Evolutionary conservation across 2,888 invertebrate species (phyloP).

Genomic region (Cheilosia pagana): DNA sequence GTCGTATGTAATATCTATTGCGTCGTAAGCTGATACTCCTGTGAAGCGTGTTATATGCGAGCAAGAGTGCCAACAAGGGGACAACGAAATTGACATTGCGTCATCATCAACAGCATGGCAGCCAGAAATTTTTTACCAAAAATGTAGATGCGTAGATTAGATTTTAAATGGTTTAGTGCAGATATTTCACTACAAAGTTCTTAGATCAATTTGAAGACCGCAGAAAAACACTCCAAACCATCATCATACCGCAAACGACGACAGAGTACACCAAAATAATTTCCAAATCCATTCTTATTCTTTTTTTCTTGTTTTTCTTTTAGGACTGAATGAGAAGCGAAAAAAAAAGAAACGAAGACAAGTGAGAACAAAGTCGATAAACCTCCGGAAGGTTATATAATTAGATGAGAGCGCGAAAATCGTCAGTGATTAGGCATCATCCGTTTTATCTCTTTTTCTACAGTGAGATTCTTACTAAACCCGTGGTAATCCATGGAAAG

Average conservation of each 20-base stretch:
- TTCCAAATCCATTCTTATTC: conserved; percentile 37
- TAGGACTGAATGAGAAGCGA: conserved; percentile 35
- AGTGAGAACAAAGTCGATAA: conserved; percentile 30
- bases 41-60: conserved; percentile 39
- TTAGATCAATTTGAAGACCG: neutral
- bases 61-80: neutral
- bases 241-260: conserved; percentile 31
- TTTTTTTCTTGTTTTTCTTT: conserved; percentile 16
- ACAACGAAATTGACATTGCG: conserved; percentile 20
- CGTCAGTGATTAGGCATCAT: conserved; percentile 50
- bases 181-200: neutral
- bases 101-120: conserved; percentile 37
- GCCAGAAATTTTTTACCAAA: neutral
- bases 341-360: conserved; percentile 6
- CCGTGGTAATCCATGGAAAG: conserved; percentile 19
- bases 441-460: conserved; percentile 14
- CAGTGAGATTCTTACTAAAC: conserved; percentile 18
- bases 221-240: conserved; percentile 12
- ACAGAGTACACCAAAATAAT: conserved; percentile 13
- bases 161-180: no score
- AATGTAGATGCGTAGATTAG: conserved; percentile 13
- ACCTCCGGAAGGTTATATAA: conserved; percentile 29
- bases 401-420: conserved; percentile 49
- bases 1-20: neutral
- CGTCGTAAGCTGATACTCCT: conserved; percentile 60